Evolutionary conservation across 2,113 vertebrate species (phyloP).

Genomic region (Pontoporia blainvillei): DNA sequence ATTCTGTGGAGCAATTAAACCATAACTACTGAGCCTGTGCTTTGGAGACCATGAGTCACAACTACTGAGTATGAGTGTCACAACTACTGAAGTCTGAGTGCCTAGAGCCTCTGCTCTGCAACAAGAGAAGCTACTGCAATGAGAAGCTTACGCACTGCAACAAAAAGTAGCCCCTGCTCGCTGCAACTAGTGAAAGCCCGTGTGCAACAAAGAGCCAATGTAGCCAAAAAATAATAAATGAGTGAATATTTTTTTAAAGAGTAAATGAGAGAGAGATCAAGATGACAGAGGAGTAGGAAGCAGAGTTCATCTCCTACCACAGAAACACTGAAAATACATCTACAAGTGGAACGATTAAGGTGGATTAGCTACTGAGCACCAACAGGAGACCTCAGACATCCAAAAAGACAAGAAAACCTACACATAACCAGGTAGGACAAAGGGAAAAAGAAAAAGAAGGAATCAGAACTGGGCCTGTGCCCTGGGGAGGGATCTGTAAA

Average conservation of each 20-base stretch:
- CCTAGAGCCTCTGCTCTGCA: no score
- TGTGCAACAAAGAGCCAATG: no score
- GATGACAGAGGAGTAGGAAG: not conserved
- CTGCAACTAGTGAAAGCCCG: no score
- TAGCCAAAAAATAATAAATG: no score
- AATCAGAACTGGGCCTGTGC: not conserved
- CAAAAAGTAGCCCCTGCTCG: fast-evolving
- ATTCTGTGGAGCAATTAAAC: no score
- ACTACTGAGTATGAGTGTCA: no score
- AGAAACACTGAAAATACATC: not conserved
- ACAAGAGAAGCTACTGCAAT: no score
- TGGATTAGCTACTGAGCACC: not conserved
- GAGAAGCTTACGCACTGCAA: no score
- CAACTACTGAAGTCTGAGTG: no score
- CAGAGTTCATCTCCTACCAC: not conserved
- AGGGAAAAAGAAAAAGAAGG: not conserved
- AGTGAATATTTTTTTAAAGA: no score
- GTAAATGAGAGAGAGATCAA: not conserved
- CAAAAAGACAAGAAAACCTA: not conserved
- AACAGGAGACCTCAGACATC: not conserved
- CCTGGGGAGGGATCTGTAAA: not conserved
- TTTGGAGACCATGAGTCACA: no score
- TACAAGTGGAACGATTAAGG: not conserved
- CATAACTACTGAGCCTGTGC: no score
- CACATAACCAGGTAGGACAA: not conserved